Base-by-base conservation (phyloP, 2,888 invertebrate species). In the Melieria crassipennis region DNA sequence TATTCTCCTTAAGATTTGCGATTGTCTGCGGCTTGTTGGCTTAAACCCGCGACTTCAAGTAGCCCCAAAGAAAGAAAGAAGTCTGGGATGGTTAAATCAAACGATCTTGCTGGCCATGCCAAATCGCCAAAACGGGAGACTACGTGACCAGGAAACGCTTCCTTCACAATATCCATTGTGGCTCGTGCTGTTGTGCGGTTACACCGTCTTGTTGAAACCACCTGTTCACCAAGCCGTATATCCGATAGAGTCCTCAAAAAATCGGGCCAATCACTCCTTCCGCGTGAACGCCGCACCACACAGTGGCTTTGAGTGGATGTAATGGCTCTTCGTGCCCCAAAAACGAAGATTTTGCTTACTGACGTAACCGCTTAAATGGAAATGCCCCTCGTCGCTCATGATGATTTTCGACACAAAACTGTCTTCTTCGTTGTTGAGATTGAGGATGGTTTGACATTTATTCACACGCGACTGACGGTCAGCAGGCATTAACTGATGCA, bases 391-490 rank as follows among this genome's bases (percentile, higher is more conserved):
- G 57, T 55, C 66, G 62, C 58, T 67, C 71, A 67, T 70, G 70
- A 65, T 58, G 60, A 62, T 60, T 70, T 70, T 65, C 50, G 60
- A 65, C 55, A 43, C 58, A 71, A 71, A 71, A 67, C 61, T 62
- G 55, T 62, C 67, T 55, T 71, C 67, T 66, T 70, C 66, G 56
- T 58, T 66, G 60, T 70, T 57, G 57, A 57, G 10, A 57, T 57
- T 57, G 57, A 57, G 57, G 4, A 57, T 57, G 16, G 9, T 43
- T 43, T 5, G 6, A 11, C 4, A 45, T 4, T 60, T 43, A 60
- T 45, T 72, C 47, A 70, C 13, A 72, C 72, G 72, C 70, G 55
- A 66, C 46, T 71, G 71, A 47, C 58, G 65, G 66, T 69, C 73
- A 71, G 61, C 64, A 70, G 63, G 60, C 62, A 67, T 56, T 58